Percentiles rank a stretch among this genome's conserved stretches.
Conservation (phyloP, 2,797 vertebrate species). For the Australoheros facetus region DNA sequence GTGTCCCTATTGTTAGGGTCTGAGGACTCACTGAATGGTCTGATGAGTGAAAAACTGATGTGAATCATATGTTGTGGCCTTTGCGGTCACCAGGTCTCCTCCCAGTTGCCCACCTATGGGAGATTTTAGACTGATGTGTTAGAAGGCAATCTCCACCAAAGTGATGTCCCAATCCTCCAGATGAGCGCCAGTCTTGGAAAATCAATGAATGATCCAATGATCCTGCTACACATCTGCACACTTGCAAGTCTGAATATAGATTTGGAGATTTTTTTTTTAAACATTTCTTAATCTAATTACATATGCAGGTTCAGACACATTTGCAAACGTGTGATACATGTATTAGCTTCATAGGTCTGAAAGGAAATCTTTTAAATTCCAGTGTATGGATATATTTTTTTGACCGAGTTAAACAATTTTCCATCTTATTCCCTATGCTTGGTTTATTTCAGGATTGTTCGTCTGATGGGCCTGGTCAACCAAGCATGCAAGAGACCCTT, state of each 20-base stretch:
- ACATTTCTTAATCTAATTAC: background rate
- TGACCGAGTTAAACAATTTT: background rate
- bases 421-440: constrained; percentile 19
- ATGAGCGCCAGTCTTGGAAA: background rate
- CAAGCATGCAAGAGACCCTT: constrained; percentile 91
- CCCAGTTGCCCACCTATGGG: background rate
- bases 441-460: constrained; percentile 83
- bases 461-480: constrained; percentile 92
- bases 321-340: background rate
- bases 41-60: background rate
- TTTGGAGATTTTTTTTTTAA: background rate
- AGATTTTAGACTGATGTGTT: background rate
- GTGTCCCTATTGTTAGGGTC: background rate
- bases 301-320: background rate
- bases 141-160: background rate
- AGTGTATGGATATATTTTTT: background rate
- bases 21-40: background rate
- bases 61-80: background rate
- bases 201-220: background rate
- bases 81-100: background rate
- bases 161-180: background rate
- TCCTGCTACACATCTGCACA: background rate
- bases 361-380: background rate
- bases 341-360: background rate
- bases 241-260: background rate